phyloP scores from a whole-genome alignment of 2,113 vertebrate species.

The Antechinus flavipes region DNA sequence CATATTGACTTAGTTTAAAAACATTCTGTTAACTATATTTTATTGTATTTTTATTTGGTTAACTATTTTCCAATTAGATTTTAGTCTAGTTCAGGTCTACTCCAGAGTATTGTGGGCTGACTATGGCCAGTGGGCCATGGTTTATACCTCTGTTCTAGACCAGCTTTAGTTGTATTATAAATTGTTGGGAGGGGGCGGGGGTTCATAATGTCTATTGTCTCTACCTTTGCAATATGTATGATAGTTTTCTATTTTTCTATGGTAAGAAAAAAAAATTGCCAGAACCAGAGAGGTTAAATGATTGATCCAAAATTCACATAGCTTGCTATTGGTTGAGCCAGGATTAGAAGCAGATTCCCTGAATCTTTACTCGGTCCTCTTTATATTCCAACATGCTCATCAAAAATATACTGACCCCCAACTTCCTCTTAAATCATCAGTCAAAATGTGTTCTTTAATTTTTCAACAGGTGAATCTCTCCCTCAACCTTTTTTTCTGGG shows the following conservation, averaged over 20 bases:
- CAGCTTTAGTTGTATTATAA: not conserved
- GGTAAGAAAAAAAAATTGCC: not conserved
- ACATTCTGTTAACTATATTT: not conserved
- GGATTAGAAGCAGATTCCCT: not conserved
- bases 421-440: conserved; percentile 39
- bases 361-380: not conserved
- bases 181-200: not conserved
- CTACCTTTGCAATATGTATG: not conserved
- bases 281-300: not conserved
- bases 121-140: not conserved
- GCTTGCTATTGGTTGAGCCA: not conserved
- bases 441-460: not conserved
- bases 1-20: not conserved
- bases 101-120: not conserved
- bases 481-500: not conserved
- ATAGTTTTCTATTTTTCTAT: not conserved
- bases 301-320: not conserved
- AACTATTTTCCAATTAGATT: not conserved
- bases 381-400: not conserved
- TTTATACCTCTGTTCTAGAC: not conserved
- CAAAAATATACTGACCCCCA: conserved; percentile 50
- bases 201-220: not conserved
- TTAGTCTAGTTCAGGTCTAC: not conserved
- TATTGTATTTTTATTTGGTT: not conserved
- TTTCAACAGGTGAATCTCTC: not conserved